A percentile compares a stretch with the other conserved stretches of the same genome.
Evolutionary conservation across 2,797 vertebrate species (phyloP).

Genomic region (Ataeniobius toweri): DNA sequence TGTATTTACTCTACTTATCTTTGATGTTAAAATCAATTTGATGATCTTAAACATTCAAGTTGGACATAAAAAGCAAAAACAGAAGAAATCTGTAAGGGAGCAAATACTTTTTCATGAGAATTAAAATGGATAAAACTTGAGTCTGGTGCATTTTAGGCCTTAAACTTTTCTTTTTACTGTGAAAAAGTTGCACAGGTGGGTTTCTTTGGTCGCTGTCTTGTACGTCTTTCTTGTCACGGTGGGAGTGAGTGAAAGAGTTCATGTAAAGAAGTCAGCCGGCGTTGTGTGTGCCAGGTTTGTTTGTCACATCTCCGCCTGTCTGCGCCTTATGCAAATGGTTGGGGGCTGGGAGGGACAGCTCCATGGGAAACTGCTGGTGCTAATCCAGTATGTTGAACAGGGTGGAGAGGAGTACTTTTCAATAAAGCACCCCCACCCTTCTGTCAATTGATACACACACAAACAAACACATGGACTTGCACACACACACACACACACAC

Average conservation of each 20-base stretch:
- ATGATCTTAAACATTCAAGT: neutral
- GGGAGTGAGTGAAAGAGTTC: conserved; percentile 56
- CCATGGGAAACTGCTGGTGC: conserved; percentile 85
- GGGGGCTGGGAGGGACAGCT: conserved; percentile 66
- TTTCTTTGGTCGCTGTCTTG: conserved; percentile 21
- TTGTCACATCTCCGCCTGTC: conserved; percentile 84
- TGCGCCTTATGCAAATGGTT: conserved; percentile 84
- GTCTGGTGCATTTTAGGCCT: neutral
- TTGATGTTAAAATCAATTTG: neutral
- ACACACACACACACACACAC: conserved; percentile 11
- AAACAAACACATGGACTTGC: conserved; percentile 27
- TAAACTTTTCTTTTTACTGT: conserved; percentile 10
- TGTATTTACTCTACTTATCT: no score
- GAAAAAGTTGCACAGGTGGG: conserved; percentile 50
- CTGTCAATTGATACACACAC: conserved; percentile 68
- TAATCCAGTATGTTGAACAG: conserved; percentile 86
- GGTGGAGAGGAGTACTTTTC: conserved; percentile 81
- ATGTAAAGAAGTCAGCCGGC: conserved; percentile 74
- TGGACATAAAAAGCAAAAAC: neutral
- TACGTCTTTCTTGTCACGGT: conserved; percentile 40
- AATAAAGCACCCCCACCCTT: conserved; percentile 73
- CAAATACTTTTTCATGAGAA: neutral
- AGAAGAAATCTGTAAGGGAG: neutral
- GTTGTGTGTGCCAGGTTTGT: conserved; percentile 83
- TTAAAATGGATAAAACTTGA: neutral